These are phyloP conservation scores for Pelecanus crispus DNA, from an alignment of 2,113 vertebrate species.

Conservation along the genomic window DNA sequence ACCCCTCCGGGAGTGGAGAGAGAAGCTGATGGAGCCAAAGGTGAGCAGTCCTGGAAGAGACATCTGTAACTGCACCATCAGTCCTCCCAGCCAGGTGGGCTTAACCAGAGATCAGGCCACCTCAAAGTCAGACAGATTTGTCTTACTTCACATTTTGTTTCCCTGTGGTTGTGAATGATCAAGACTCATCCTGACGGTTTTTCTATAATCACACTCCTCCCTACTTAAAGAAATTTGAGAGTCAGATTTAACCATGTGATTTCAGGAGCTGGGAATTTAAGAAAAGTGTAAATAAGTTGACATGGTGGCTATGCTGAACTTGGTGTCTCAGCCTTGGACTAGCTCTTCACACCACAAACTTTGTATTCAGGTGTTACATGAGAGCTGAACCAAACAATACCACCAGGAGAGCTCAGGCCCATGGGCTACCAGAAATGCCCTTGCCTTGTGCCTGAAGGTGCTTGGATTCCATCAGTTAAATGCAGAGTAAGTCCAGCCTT, in stretches of 20 bases:
- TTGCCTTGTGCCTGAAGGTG: neutral
- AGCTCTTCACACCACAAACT: neutral
- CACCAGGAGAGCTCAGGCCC: neutral
- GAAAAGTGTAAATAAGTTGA: neutral
- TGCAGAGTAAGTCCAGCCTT: neutral
- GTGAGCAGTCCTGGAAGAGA: neutral
- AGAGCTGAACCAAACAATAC: neutral
- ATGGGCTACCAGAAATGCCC: neutral
- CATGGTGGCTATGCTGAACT: neutral
- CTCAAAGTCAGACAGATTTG: neutral
- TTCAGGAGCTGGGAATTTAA: neutral
- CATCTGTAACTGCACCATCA: neutral
- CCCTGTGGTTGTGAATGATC: neutral
- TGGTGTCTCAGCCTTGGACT: neutral
- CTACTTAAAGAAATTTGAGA: neutral
- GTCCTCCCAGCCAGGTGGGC: too few relatives aligned
- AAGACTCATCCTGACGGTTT: neutral
- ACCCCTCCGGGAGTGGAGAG: accelerated
- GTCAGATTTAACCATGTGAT: neutral
- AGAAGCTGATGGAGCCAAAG: neutral
- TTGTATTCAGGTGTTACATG: accelerated
- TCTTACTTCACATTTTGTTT: neutral
- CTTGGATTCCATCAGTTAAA: neutral
- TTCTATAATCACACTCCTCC: neutral
- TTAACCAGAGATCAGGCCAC: neutral